phyloP scores from a whole-genome alignment of 2,888 invertebrate species.

The Copidosoma aretas region DNA sequence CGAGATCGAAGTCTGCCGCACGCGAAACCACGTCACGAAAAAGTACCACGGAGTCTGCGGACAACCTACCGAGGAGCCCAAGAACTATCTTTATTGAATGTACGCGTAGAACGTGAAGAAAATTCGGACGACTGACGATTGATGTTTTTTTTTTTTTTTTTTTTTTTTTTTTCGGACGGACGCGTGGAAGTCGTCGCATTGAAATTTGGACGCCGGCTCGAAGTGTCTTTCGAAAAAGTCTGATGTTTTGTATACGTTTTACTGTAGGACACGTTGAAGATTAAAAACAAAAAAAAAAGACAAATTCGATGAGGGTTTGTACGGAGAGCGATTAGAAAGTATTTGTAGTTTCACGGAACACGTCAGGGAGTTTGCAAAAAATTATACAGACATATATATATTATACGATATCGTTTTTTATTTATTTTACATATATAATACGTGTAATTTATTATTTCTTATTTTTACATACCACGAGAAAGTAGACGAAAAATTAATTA shows the following conservation, averaged over 20 bases:
- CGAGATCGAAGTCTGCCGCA: conserved; percentile 89
- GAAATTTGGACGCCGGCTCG: background rate
- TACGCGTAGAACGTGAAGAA: background rate
- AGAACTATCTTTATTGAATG: conserved; percentile 81
- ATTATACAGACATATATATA: no score
- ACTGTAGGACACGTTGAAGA: no score
- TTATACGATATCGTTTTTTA: conserved; percentile 10
- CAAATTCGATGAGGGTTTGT: no score
- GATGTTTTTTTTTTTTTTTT: background rate
- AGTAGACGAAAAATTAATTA: conserved; percentile 4
- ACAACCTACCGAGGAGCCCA: conserved; percentile 82
- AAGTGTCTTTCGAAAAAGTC: no score
- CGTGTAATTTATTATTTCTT: conserved; percentile 28
- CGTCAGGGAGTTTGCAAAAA: no score
- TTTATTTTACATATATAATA: conserved; percentile 31
- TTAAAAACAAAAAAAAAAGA: no score
- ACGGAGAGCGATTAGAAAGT: no score
- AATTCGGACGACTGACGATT: background rate
- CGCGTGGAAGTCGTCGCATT: no score
- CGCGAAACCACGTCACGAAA: conserved; percentile 77
- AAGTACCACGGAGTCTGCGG: conserved; percentile 86
- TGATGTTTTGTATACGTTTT: no score
- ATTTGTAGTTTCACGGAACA: no score
- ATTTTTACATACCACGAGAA: conserved; percentile 1
- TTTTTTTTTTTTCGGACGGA: background rate